phyloP scores from a whole-genome alignment of 1,140 invertebrate genomes.

The Globodera ellingtonae region DNA sequence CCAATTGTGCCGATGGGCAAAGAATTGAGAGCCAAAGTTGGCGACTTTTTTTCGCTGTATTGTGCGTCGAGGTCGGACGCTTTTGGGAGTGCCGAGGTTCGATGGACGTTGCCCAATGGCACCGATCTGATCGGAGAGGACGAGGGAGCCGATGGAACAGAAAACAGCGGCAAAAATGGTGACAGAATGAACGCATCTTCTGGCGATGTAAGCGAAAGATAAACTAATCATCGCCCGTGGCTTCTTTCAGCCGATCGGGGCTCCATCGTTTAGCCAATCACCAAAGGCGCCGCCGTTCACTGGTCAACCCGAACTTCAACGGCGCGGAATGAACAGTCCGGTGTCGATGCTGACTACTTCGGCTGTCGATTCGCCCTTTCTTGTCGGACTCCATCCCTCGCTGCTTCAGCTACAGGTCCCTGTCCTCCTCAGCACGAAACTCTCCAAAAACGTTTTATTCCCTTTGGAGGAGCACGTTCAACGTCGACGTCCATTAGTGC shows the following conservation, averaged over 20 bases:
- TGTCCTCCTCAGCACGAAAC: background rate
- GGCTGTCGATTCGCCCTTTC: background rate
- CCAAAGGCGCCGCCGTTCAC: background rate
- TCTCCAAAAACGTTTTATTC: background rate
- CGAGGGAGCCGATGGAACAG: conserved; percentile 26
- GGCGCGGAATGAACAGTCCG: background rate
- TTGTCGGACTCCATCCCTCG: background rate
- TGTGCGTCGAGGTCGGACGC: conserved; percentile 28
- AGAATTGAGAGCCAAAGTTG: conserved; percentile 41
- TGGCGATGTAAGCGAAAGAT: background rate
- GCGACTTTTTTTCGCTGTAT: conserved; percentile 49
- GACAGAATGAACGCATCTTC: background rate
- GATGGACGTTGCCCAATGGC: conserved; percentile 42
- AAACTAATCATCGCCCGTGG: background rate
- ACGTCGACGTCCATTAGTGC: background rate
- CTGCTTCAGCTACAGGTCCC: background rate
- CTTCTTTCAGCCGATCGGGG: conserved; percentile 1
- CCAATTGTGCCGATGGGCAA: conserved; percentile 45
- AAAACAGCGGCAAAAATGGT: background rate
- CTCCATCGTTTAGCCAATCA: background rate
- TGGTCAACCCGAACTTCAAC: background rate
- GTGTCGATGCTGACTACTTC: background rate
- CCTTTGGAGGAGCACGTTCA: background rate
- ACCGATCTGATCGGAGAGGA: conserved; percentile 32
- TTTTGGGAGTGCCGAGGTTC: background rate